Evolutionary conservation across 2,113 vertebrate genomes (phyloP), one percentile per base, ranked within the genome.

Genomic region (Pelodiscus sinensis): DNA sequence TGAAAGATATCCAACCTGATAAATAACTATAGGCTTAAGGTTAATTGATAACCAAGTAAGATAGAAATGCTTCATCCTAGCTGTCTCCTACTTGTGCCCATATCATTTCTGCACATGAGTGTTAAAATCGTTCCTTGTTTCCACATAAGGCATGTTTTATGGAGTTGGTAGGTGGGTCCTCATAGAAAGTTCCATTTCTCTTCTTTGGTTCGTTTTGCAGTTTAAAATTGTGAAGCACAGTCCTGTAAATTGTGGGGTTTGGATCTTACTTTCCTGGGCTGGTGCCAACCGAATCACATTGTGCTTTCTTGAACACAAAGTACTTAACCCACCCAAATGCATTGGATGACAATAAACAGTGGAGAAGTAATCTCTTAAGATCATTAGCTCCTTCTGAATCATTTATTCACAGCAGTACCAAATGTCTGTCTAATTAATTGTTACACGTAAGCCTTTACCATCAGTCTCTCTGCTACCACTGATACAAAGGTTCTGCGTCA

Each of bases 291-390:
- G 38, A 27, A 85, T 51, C 9, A 62, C 19, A 18, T 1, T 85
- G 9, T 0, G 5, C 27, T 85, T 90, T 89, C 73, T 85, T 83
- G 29, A 2, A 10, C 31, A n/a, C 4, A 88, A 9, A 89, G 1
- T 9, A 44, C 83, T 44, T 86, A 56, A 82, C 56, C 89, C 83
- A 38, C 9, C 85, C 58, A 81, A 55, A 84, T 2, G 81, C 31
- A 57, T 2, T 3, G 79, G 15, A 35, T 21, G 65, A 79, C 65
- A 90, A 22, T 16, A 88, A 90, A 57, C 29, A 75, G 55, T 81
- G 95, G 29, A 94, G 85, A 80, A 87, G 51, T 85, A 2, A 44
- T 79, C 68, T 94, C 82, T 92, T 82, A 82, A 94, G 73, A 2
- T 38, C 83, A 55, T 92, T 96, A 95, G 38, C 4, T 89, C 24